A percentile compares a stretch with the other conserved stretches of the same genome.
phyloP scores from a whole-genome alignment of 1,140 invertebrate species.

The Tyrophagus putrescentiae region DNA sequence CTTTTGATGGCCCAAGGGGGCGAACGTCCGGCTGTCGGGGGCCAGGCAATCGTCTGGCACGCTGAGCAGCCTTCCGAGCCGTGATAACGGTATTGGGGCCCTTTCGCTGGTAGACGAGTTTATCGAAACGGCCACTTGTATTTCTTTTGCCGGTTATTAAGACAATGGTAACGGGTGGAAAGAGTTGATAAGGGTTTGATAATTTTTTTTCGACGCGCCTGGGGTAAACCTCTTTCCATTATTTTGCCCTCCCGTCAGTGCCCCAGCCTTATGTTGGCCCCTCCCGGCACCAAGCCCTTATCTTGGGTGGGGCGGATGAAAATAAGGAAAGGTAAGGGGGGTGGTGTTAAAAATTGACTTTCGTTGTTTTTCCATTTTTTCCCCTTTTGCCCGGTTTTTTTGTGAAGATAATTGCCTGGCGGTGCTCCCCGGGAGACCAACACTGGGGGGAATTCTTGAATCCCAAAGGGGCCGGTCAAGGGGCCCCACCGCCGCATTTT shows the following conservation, averaged over 20 bases:
- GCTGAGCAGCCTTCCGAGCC: background rate
- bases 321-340: slow-evolving; percentile 28
- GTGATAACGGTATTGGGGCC: slow-evolving; percentile 1
- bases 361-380: slow-evolving; percentile 21
- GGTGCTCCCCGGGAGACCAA: slow-evolving; percentile 49
- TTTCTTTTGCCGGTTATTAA: slow-evolving; percentile 38
- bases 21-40: slow-evolving; percentile 34
- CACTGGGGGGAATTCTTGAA: slow-evolving; percentile 44
- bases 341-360: background rate
- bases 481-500: too few species aligned
- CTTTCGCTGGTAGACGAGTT: slow-evolving; percentile 31
- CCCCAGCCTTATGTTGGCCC: slow-evolving; percentile 59
- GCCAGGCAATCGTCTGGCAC: background rate
- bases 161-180: slow-evolving; percentile 31
- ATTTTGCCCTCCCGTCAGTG: slow-evolving; percentile 65
- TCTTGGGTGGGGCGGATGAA: slow-evolving; percentile 45
- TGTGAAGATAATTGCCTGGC: slow-evolving; percentile 57
- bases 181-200: slow-evolving; percentile 16
- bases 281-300: slow-evolving; percentile 87
- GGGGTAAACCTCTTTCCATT: slow-evolving; percentile 61
- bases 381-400: slow-evolving; percentile 54
- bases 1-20: slow-evolving; percentile 72
- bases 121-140: slow-evolving; percentile 37
- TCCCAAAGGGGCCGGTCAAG: too few species aligned
- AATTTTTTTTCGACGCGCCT: slow-evolving; percentile 24